Conservation (phyloP, 2,888 invertebrate species). For the Melanotus villosus region DNA sequence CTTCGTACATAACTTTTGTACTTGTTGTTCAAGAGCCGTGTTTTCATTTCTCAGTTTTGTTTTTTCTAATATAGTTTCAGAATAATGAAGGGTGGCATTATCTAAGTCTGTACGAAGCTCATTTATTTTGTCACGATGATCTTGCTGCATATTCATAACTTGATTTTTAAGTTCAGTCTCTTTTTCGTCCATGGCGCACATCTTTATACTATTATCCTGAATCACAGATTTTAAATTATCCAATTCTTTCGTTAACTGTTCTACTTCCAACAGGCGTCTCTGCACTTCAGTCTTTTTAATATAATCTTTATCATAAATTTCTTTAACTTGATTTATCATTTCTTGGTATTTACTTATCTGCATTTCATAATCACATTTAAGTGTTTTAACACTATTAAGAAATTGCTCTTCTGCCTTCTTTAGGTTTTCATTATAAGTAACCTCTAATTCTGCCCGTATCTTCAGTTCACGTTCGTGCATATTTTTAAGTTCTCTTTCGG, state of each 20-base stretch:
- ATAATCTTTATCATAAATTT: conserved; percentile 71
- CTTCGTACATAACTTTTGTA: conserved; percentile 73
- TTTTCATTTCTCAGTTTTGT: conserved; percentile 82
- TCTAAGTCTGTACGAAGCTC: conserved; percentile 77
- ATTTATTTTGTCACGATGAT: conserved; percentile 71
- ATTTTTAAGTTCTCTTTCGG: conserved; percentile 52
- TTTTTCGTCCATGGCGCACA: conserved; percentile 58
- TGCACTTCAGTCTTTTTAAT: conserved; percentile 73
- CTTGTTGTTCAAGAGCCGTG: conserved; percentile 75
- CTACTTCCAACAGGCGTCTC: conserved; percentile 68
- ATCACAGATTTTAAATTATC: conserved; percentile 66
- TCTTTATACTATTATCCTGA: conserved; percentile 67
- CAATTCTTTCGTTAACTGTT: conserved; percentile 68
- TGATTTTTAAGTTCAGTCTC: conserved; percentile 59
- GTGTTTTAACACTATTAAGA: conserved; percentile 51
- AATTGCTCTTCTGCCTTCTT: conserved; percentile 41
- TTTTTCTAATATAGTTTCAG: conserved; percentile 81
- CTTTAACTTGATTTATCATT: conserved; percentile 65
- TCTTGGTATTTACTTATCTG: conserved; percentile 57
- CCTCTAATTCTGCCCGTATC: conserved; percentile 40
- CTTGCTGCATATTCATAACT: conserved; percentile 62
- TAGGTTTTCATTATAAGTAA: conserved; percentile 46
- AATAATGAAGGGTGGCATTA: conserved; percentile 80
- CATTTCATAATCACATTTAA: conserved; percentile 56
- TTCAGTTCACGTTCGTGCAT: conserved; percentile 51